Evolutionary conservation across 2,888 invertebrate species (phyloP), one percentile per base, ranked within the genome.

Genomic region (Unio pictorum): DNA sequence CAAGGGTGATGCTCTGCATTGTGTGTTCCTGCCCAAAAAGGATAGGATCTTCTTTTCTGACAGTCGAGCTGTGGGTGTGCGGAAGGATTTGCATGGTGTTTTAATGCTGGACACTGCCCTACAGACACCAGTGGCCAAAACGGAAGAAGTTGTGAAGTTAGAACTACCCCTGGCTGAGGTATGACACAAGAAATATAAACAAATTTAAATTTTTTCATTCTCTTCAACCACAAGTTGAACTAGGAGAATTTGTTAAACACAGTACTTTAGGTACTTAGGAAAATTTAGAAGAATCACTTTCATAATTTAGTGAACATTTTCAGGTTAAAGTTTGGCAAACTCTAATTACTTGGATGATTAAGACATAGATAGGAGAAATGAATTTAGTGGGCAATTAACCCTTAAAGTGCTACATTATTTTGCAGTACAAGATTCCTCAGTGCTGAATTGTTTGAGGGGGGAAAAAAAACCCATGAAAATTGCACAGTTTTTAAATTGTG

Each of bases 11-110:
- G 68, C 71, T 34, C 75, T 80, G 23, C 61, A 80, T 57, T 87
- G 87, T 78, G 70, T 78, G 30, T 90, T 89, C 73, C 70, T 90
- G 67, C 81, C 86, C 72, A 94, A 94, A 74, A 93, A 94, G 86
- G 96, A 96, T 90, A 94, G 95, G 89, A 93, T 96, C 81, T 92
- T 96, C 82, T 94, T 96, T 86, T 95, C 95, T 91, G 95, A 96
- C 92, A 94, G 94, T 80, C 93, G 93, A 86, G 94, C 94, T 76
- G 92, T 97, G 81, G 95, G 96, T 78, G 93, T 96, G 74, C 93
- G 97, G 73, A 94, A 95, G 69, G 96, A 97, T 90, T 95, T 96
- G 90, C 96, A 96, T 91, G 96, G 97, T 75, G 95, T 96, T 68
- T 92, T 97, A 67, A 91, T 97, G 71, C 91, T 97, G 83, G 96